A percentile compares a stretch with the other conserved stretches of the same genome.
These are phyloP conservation scores for Reticulitermes speratus DNA, from an alignment of 1,140 invertebrate species.

Conservation along the genomic window DNA sequence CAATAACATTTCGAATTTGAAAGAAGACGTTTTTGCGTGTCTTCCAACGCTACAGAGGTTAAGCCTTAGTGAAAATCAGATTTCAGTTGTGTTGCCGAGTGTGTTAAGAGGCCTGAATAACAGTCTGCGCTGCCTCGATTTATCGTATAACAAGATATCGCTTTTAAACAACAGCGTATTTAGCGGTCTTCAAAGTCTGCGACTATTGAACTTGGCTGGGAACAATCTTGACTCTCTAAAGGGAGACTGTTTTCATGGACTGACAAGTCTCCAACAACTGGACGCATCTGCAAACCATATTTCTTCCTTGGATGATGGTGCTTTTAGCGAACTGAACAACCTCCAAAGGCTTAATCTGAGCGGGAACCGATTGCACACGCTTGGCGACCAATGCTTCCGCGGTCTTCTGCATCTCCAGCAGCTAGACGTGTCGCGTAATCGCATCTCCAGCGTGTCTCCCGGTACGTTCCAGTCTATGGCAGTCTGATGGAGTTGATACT, in stretches of 20 bases:
- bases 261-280: conserved; percentile 48
- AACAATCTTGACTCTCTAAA: conserved; percentile 62
- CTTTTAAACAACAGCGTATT: conserved; percentile 34
- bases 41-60: conserved; percentile 70
- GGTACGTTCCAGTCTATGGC: conserved; percentile 70
- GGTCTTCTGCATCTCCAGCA: conserved; percentile 68
- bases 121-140: conserved; percentile 48
- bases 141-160: conserved; percentile 52
- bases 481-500: conserved; percentile 75
- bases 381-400: conserved; percentile 60
- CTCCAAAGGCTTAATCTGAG: conserved; percentile 62
- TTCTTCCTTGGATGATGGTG: conserved; percentile 45
- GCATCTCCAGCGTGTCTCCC: conserved; percentile 64
- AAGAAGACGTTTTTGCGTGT: conserved; percentile 40
- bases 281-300: conserved; percentile 55
- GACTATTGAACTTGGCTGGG: conserved; percentile 76
- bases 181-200: conserved; percentile 59
- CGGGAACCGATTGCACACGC: conserved; percentile 61
- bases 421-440: conserved; percentile 78
- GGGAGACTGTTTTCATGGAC: conserved; percentile 43
- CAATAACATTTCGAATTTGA: conserved; percentile 49
- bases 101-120: conserved; percentile 44
- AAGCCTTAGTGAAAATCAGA: conserved; percentile 76
- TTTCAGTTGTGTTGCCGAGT: conserved; percentile 48
- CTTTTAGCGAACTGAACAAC: conserved; percentile 36